phyloP scores from a whole-genome alignment of 2,797 vertebrate genomes.

The Schizopygopsis pylzovi region DNA sequence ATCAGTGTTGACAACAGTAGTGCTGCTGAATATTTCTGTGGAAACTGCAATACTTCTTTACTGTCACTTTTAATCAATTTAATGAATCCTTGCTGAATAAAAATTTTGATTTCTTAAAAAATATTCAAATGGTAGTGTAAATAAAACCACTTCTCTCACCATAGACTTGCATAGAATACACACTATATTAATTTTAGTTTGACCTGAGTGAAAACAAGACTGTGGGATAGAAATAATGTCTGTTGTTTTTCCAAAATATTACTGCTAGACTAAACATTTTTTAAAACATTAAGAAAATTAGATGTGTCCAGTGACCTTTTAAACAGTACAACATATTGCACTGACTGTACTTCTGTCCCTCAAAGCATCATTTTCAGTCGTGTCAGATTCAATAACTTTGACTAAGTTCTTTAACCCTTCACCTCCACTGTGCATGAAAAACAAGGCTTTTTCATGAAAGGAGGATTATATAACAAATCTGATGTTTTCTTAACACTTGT shows the following conservation, averaged over 20 bases:
- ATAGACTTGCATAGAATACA: background rate
- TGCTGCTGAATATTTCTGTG: background rate
- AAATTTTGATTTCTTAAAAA: background rate
- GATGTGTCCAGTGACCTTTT: background rate
- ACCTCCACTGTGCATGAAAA: conserved; percentile 16
- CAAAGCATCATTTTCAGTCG: conserved; percentile 3
- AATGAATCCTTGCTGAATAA: background rate
- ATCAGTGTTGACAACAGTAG: background rate
- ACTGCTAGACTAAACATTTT: background rate
- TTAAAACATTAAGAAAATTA: background rate
- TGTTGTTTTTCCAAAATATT: background rate
- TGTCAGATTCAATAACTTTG: background rate
- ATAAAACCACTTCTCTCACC: background rate
- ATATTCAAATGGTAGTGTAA: background rate
- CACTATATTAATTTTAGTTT: background rate
- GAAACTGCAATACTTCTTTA: background rate
- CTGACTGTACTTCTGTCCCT: background rate
- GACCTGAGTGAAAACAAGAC: background rate
- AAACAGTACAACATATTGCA: background rate
- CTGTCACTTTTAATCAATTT: background rate
- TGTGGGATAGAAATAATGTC: background rate
- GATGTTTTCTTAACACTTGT: conserved; percentile 21
- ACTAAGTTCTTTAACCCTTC: background rate
- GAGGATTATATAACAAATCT: conserved; percentile 7
- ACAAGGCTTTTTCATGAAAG: conserved; percentile 27